Percentiles rank a stretch among this genome's conserved stretches.
Evolutionary conservation across 2,888 invertebrate species (phyloP).

Genomic region (Colostygia pectinataria): DNA sequence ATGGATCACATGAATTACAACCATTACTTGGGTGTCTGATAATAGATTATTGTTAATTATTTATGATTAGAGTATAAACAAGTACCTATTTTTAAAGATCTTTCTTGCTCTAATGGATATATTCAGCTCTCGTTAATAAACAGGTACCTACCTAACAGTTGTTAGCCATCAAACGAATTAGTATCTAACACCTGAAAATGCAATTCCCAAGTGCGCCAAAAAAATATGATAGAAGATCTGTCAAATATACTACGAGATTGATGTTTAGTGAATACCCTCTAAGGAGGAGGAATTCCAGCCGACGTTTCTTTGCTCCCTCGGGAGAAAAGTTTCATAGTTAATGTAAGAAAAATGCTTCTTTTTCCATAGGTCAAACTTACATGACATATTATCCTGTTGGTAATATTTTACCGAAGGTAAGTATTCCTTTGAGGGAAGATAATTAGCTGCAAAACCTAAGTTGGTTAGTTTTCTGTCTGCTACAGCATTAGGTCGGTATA

Average conservation of each 20-base stretch:
- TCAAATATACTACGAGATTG: slow-evolving; percentile 59
- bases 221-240: slow-evolving; percentile 60
- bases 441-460: slow-evolving; percentile 5
- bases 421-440: slow-evolving; percentile 3
- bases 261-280: slow-evolving; percentile 50
- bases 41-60: too few species aligned
- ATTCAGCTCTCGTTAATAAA: too few species aligned
- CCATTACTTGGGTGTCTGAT: too few species aligned
- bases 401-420: slow-evolving; percentile 16
- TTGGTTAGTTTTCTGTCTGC: too few species aligned
- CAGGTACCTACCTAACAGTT: too few species aligned
- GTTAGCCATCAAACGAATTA: too few species aligned
- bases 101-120: too few species aligned
- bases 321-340: slow-evolving; percentile 31
- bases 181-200: slow-evolving; percentile 16
- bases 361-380: slow-evolving; percentile 25
- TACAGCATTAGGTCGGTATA: too few species aligned
- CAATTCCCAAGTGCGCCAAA: slow-evolving; percentile 41
- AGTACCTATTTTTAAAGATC: too few species aligned
- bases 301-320: slow-evolving; percentile 28
- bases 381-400: slow-evolving; percentile 27
- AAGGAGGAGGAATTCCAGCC: slow-evolving; percentile 36
- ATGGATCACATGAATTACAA: too few species aligned
- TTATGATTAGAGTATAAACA: too few species aligned
- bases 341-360: slow-evolving; percentile 31